These are phyloP conservation scores for Clarias magur DNA, from an alignment of 2,113 vertebrate genomes.

Conservation along the genomic window DNA sequence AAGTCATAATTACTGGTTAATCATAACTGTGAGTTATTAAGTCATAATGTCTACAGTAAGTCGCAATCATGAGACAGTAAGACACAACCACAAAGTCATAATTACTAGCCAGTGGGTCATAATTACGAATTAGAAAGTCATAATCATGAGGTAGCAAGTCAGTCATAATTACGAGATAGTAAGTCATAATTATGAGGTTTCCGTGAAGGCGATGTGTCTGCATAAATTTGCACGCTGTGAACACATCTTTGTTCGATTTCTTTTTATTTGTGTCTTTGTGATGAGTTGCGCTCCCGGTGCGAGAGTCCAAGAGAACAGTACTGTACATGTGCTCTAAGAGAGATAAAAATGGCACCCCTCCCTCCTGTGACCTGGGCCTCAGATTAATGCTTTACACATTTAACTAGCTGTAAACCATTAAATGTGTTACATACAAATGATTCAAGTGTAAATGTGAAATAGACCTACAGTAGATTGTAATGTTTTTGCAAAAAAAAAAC, in stretches of 20 bases:
- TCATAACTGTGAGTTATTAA: too few relatives aligned
- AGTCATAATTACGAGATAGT: too few relatives aligned
- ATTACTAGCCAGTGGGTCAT: too few relatives aligned
- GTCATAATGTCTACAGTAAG: too few relatives aligned
- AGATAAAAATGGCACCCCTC: neutral
- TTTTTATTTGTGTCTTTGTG: neutral
- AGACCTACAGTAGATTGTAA: too few relatives aligned
- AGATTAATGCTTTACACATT: neutral
- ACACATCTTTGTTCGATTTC: neutral
- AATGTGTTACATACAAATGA: neutral
- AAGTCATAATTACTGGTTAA: too few relatives aligned
- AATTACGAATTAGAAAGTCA: too few relatives aligned
- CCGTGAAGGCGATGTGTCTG: neutral
- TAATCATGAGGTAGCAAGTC: too few relatives aligned
- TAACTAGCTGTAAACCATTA: neutral
- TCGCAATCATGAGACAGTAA: too few relatives aligned
- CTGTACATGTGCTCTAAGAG: neutral
- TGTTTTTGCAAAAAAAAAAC: too few relatives aligned
- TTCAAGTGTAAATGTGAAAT: neutral
- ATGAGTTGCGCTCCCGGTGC: neutral
- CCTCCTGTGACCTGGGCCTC: neutral
- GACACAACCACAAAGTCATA: too few relatives aligned
- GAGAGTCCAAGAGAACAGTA: neutral
- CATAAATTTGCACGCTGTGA: neutral
- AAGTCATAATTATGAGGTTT: too few relatives aligned